Percentiles rank a stretch among this genome's conserved stretches.
phyloP scores from a whole-genome alignment of 2,113 vertebrate genomes.

The Heterochromis multidens region DNA sequence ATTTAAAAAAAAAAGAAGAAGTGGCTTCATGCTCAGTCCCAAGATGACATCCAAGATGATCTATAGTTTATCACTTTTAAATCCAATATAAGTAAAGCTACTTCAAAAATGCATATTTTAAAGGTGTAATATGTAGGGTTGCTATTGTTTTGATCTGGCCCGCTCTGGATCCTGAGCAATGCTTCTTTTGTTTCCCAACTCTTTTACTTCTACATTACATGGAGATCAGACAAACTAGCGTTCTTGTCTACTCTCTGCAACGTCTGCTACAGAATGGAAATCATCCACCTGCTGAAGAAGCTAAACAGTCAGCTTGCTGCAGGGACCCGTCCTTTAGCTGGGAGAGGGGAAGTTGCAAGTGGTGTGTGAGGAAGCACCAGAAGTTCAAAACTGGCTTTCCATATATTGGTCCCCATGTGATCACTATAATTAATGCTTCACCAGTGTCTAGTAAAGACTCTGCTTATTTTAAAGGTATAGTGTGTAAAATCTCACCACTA shows the following conservation, averaged over 20 bases:
- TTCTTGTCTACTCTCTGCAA: no score
- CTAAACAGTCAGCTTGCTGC: background rate
- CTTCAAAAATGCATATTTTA: background rate
- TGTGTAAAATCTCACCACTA: no score
- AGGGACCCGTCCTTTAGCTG: background rate
- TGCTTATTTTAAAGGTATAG: no score
- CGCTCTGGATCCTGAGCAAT: background rate
- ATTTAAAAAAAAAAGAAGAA: background rate
- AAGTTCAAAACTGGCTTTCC: background rate
- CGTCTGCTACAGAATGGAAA: background rate
- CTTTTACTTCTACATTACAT: no score
- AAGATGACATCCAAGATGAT: background rate
- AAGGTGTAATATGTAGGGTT: background rate
- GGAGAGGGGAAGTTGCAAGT: rapidly evolving
- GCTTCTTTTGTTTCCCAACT: no score
- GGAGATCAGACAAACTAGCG: no score
- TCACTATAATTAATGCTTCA: background rate
- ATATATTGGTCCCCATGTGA: background rate
- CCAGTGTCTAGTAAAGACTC: background rate
- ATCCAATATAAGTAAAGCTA: rapidly evolving
- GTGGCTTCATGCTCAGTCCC: rapidly evolving
- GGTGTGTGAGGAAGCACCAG: background rate
- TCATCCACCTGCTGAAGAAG: background rate
- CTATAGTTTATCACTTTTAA: background rate
- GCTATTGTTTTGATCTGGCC: background rate